Evolutionary conservation across 2,113 vertebrate species (phyloP).

Genomic region (Prunella fulvescens): DNA sequence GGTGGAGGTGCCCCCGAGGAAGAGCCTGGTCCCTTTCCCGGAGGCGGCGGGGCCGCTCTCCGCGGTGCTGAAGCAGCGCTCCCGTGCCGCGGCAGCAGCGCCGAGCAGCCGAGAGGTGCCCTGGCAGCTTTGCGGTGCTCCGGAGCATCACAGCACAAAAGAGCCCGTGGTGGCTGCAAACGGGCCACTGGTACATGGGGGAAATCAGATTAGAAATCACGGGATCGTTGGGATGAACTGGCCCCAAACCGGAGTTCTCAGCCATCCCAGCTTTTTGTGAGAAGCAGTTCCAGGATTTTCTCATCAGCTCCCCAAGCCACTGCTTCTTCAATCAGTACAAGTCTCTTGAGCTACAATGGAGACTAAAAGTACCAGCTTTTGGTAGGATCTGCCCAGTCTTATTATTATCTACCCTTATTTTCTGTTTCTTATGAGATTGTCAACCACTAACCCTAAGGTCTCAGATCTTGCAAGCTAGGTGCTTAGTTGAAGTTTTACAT

Average conservation of each 20-base stretch:
- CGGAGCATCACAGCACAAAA: accelerated
- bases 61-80: slow-evolving; percentile 46
- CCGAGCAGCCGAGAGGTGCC: neutral
- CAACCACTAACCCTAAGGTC: neutral
- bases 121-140: accelerated
- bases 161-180: neutral
- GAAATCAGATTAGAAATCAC: neutral
- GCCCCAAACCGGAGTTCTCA: neutral
- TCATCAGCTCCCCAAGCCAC: neutral
- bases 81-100: neutral
- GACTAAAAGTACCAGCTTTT: neutral
- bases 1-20: accelerated
- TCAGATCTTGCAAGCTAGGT: neutral
- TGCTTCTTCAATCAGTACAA: neutral
- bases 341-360: neutral
- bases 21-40: accelerated
- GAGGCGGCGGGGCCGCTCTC: neutral
- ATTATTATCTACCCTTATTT: neutral
- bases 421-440: neutral
- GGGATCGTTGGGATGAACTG: neutral
- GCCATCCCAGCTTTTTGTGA: neutral
- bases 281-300: neutral
- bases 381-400: neutral
- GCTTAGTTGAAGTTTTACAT: neutral
- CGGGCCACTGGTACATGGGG: neutral